Evolutionary conservation across 2,888 invertebrate genomes (phyloP).

Genomic region (Andrena hattorfiana): DNA sequence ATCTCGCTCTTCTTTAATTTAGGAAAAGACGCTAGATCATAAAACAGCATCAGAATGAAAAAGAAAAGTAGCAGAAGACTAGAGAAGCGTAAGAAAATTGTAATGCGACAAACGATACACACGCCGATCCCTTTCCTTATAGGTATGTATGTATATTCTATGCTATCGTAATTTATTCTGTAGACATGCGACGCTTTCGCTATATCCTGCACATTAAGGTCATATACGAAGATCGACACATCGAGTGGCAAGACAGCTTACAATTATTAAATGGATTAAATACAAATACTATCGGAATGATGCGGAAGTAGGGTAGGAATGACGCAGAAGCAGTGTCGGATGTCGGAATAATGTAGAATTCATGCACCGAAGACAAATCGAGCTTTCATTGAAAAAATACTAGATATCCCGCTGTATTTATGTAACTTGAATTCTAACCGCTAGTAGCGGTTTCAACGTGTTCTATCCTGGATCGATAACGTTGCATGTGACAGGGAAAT

Average conservation of each 20-base stretch:
- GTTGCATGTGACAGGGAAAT: too few species aligned
- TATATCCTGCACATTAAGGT: background rate
- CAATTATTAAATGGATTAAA: too few species aligned
- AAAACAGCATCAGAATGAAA: slow-evolving; percentile 19
- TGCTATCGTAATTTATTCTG: background rate
- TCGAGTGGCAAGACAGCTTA: too few species aligned
- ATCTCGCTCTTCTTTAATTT: background rate
- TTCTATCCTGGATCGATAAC: too few species aligned
- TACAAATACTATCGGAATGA: too few species aligned
- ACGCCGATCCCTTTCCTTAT: background rate
- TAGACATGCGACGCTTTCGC: background rate
- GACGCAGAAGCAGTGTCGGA: too few species aligned
- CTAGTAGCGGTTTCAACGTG: background rate
- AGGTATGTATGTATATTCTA: background rate
- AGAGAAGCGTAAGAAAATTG: background rate
- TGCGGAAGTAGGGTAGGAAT: too few species aligned
- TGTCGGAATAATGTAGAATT: too few species aligned
- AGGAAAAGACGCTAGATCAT: slow-evolving; percentile 22
- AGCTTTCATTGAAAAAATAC: too few species aligned
- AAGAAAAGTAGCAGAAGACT: background rate
- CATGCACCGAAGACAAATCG: too few species aligned
- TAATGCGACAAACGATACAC: background rate
- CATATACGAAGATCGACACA: background rate
- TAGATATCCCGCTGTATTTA: too few species aligned
- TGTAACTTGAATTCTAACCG: too few species aligned